A percentile compares a stretch with the other conserved stretches of the same genome.
Conservation (phyloP, 2,888 invertebrate genomes). For the Chrysolina americana region DNA sequence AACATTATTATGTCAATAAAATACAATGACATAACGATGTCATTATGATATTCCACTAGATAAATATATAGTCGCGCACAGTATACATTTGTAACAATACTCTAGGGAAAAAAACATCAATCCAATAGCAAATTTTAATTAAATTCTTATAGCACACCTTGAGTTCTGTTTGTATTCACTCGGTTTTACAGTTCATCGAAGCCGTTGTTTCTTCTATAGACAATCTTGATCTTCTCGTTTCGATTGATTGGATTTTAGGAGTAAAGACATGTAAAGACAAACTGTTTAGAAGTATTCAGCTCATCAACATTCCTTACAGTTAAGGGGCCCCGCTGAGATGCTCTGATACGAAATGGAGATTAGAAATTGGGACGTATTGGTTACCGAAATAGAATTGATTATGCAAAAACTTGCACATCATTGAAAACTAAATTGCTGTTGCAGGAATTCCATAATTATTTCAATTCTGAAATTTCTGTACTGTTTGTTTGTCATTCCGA, state of each 20-base stretch:
- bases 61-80: too few species aligned
- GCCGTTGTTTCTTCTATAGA: conserved; percentile 14
- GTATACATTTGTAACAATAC: too few species aligned
- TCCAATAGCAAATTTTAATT: conserved; percentile 2
- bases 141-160: background rate
- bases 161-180: conserved; percentile 3
- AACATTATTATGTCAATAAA: too few species aligned
- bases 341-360: background rate
- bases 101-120: too few species aligned
- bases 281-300: conserved; percentile 3
- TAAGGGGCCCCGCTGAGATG: background rate
- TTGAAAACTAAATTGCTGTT: background rate
- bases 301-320: background rate
- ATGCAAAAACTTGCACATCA: background rate
- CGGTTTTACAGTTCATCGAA: conserved; percentile 11
- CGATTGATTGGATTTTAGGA: conserved; percentile 8
- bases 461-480: background rate
- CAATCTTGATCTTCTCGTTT: conserved; percentile 16
- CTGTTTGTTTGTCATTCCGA: too few species aligned
- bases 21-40: too few species aligned
- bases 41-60: too few species aligned
- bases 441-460: background rate
- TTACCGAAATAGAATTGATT: background rate
- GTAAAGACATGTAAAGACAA: conserved; percentile 8
- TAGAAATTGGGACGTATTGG: background rate